A percentile compares a stretch with the other conserved stretches of the same genome.
These are phyloP conservation scores for Acanthosoma haemorrhoidale DNA, from an alignment of 2,888 invertebrate species.

Conservation along the genomic window DNA sequence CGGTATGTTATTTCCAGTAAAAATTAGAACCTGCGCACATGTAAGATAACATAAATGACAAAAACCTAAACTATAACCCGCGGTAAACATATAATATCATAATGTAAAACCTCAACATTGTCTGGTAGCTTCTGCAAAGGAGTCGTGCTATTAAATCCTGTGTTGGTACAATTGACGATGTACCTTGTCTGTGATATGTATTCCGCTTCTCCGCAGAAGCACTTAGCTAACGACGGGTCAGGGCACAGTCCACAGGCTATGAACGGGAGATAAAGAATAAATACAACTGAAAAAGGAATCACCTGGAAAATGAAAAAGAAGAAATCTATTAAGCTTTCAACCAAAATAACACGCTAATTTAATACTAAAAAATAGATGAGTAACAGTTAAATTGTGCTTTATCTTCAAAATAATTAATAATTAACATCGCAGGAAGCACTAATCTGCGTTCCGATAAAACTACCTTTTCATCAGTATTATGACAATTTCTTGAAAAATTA, in stretches of 20 bases:
- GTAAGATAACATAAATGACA: background rate
- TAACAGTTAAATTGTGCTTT: too few species aligned
- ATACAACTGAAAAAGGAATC: background rate
- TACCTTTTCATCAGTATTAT: too few species aligned
- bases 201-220: slow-evolving; percentile 53
- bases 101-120: slow-evolving; percentile 52
- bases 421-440: too few species aligned
- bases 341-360: too few species aligned
- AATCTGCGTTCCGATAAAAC: too few species aligned
- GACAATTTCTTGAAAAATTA: too few species aligned
- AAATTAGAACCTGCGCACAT: slow-evolving; percentile 56
- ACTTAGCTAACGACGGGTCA: slow-evolving; percentile 42
- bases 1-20: slow-evolving; percentile 62
- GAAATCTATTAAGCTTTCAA: too few species aligned
- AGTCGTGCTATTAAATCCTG: slow-evolving; percentile 54
- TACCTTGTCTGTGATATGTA: slow-evolving; percentile 52
- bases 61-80: background rate
- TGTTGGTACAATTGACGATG: slow-evolving; percentile 66
- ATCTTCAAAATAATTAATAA: too few species aligned
- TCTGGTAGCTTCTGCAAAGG: slow-evolving; percentile 59
- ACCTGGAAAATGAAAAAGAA: background rate
- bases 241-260: background rate
- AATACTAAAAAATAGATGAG: too few species aligned
- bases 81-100: background rate
- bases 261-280: background rate